These are phyloP conservation scores for Laticauda colubrina DNA, from an alignment of 2,113 vertebrate genomes.

Conservation along the genomic window DNA sequence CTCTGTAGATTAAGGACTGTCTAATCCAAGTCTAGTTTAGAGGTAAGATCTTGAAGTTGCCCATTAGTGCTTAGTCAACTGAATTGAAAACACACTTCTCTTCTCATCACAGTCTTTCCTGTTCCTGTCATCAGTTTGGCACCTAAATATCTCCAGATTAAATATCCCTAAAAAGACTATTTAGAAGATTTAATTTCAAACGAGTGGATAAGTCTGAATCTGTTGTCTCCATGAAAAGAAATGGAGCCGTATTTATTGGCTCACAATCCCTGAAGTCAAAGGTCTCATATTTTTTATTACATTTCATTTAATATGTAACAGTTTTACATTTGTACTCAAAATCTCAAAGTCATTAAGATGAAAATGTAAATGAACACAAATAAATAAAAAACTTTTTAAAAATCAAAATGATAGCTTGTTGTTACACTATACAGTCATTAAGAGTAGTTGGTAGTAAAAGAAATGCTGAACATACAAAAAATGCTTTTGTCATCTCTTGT, in stretches of 20 bases:
- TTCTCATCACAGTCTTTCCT: background rate
- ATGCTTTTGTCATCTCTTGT: background rate
- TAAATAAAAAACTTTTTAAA: background rate
- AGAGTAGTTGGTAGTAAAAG: background rate
- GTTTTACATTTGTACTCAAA: background rate
- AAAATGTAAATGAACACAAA: background rate
- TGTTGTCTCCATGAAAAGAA: background rate
- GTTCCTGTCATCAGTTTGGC: background rate
- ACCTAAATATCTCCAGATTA: background rate
- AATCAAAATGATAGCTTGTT: background rate
- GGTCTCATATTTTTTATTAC: background rate
- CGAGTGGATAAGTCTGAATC: background rate
- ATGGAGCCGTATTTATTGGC: background rate
- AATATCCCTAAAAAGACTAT: no score
- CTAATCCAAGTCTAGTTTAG: background rate
- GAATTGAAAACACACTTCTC: background rate
- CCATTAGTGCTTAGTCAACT: background rate
- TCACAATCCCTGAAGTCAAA: background rate
- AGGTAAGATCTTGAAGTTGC: background rate
- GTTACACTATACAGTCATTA: background rate
- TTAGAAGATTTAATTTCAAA: background rate
- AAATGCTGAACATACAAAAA: background rate
- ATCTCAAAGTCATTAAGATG: background rate
- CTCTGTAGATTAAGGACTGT: background rate
- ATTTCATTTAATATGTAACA: background rate